Percentiles rank a stretch among this genome's conserved stretches.
phyloP scores from a whole-genome alignment of 2,113 vertebrate genomes.

The Megaceryle torquata region DNA sequence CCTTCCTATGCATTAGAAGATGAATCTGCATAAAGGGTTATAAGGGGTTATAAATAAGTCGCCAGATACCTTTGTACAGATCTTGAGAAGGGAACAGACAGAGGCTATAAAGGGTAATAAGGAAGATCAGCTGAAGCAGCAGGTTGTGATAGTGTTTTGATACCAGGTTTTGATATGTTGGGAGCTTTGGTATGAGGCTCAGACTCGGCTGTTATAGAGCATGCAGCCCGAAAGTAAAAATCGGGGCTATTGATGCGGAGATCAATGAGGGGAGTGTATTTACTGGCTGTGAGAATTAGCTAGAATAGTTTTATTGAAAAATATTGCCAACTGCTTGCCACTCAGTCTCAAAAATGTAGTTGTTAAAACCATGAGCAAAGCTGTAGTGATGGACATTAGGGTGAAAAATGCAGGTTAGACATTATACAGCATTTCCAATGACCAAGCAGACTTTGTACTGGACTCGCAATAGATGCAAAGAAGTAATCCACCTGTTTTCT shows the following conservation, averaged over 20 bases:
- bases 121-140: neutral
- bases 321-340: neutral
- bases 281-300: neutral
- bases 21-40: no score
- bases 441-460: neutral
- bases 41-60: neutral
- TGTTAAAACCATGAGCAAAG: neutral
- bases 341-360: neutral
- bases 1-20: no score
- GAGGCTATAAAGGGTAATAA: neutral
- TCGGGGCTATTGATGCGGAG: accelerated
- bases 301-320: neutral
- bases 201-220: accelerated
- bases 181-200: neutral
- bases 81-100: neutral
- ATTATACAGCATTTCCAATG: neutral
- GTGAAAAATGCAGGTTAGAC: no score
- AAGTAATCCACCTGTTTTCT: accelerated
- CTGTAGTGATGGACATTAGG: neutral
- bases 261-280: neutral
- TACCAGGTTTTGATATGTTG: neutral
- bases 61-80: neutral
- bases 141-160: neutral
- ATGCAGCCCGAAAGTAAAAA: neutral
- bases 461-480: neutral